These are phyloP conservation scores for Tortrix viridana DNA, from an alignment of 2,888 invertebrate species.

Conservation along the genomic window DNA sequence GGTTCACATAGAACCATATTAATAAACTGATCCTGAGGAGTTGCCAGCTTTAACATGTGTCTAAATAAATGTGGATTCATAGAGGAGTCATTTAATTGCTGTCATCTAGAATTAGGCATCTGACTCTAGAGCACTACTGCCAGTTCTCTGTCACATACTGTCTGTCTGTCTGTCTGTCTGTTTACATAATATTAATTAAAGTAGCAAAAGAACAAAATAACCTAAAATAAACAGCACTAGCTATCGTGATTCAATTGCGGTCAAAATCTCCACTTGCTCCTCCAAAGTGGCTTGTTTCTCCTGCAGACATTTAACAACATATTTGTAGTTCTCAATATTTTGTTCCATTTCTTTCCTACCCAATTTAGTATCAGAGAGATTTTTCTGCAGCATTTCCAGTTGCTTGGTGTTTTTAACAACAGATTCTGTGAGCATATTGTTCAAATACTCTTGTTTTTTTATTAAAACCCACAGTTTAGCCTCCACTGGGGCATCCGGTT, in stretches of 20 bases:
- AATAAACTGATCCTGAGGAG: too few species aligned
- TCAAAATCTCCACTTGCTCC: constrained; percentile 76
- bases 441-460: constrained; percentile 73
- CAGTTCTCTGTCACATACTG: too few species aligned
- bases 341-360: constrained; percentile 63
- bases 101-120: too few species aligned
- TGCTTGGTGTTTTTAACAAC: constrained; percentile 65
- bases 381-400: constrained; percentile 63
- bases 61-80: too few species aligned
- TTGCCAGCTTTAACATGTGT: too few species aligned
- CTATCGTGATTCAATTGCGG: constrained; percentile 72
- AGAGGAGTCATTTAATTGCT: too few species aligned
- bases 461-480: constrained; percentile 69
- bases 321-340: constrained; percentile 67
- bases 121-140: too few species aligned
- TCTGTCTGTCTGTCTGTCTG: too few species aligned
- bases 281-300: constrained; percentile 76
- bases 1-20: too few species aligned
- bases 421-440: constrained; percentile 61
- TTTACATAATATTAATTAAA: too few species aligned
- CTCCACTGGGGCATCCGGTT: constrained; percentile 61
- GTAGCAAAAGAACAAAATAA: neutral
- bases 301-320: constrained; percentile 73
- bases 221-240: neutral
- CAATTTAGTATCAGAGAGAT: constrained; percentile 55